Evolutionary conservation across 2,797 vertebrate species (phyloP), one percentile per base, ranked within the genome.

Genomic region (Harpagifer antarcticus): DNA sequence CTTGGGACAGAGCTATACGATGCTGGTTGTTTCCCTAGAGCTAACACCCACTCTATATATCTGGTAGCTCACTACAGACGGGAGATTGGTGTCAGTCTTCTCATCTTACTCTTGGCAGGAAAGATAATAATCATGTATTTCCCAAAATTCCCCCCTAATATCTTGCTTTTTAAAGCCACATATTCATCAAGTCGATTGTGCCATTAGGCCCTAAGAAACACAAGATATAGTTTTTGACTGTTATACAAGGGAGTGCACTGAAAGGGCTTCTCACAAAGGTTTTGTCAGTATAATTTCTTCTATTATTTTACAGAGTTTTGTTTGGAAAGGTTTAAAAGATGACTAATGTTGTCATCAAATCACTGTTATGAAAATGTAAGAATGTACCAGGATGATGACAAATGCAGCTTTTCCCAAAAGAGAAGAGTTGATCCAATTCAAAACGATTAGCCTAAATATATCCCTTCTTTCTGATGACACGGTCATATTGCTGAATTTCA

Each of bases 341-440:
- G n/a, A n/a, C n/a, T n/a, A n/a, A n/a, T 4, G 44, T 45, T 58
- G 59, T 69, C 66, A 68, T 78, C 56, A 48, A 80, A 78, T 83
- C 19, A 71, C 48, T 63, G 42, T 68, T 52, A 20, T 27, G 55
- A 72, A 79, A 87, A 83, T 81, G 82, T 79, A 64, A 81, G 78
- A 86, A 87, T 73, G 86, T 90, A 88, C n/a, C 76, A 68, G 65
- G 76, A 86, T 79, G 83, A 86, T 88, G 86, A 90, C 82, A 89
- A 76, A 78, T 10, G 55, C 78, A 65, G 79, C 54, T 81, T 81
- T 68, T 81, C 64, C n/a, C 47, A 66, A 44, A 55, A 64, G 42
- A 42, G 67, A 64, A 52, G 61, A 47, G 72, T 49, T 64, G 48
- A 61, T 72, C 33, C 23, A 57, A 54, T 10, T 47, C 37, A 33